Evolutionary conservation across 35 echinoderm and acorn worm genomes (phyloP), one percentile per base, ranked within the genome.

Genomic region (Heliocidaris tuberculata): DNA sequence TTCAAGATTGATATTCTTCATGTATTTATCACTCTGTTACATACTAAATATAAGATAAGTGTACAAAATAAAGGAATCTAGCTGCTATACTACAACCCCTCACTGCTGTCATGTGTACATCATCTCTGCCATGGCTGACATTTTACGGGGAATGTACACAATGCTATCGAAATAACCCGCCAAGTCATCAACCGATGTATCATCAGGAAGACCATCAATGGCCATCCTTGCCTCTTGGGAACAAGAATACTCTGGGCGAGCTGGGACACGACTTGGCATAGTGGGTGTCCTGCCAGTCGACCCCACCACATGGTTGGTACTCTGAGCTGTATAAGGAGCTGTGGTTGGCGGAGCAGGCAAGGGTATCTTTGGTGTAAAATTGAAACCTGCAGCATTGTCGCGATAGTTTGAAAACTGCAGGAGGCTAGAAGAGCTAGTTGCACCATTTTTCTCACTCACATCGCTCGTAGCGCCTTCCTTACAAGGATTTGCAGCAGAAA

Each of bases 61-160:
- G 5, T 24, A 27, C 2, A 27, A 78, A 78, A 78, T 78, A 24
- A 78, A 27, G 8, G 6, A n/a, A 78, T 78, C 19, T 78, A 78
- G 65, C 65, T 78, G 65, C 65, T 24, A 78, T n/a, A n/a, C 21
- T 78, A 27, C 17, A 6, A n/a, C 65, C 27, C 11, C 21, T 47
- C 31, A 42, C 31, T 32, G 87, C 31, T 89, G 91, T 93, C 91
- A 99, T 93, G 98, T 99, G 30, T 99, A 99, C 98, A 99, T 99
- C 98, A 99, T 99, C 94, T 99, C 98, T 30, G 98, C 98, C 98
- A 99, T 99, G 13, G 94, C 92, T 4, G 98, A 99, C 98, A 99
- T 99, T 60, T 99, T 99, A 70, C 97, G 96, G 9, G 98, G 98
- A 86, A 99, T 99, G 90, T 99, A 96, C 7, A 99, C 97, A 32